phyloP scores from a whole-genome alignment of 2,113 vertebrate species.

The Mobula hypostoma region DNA sequence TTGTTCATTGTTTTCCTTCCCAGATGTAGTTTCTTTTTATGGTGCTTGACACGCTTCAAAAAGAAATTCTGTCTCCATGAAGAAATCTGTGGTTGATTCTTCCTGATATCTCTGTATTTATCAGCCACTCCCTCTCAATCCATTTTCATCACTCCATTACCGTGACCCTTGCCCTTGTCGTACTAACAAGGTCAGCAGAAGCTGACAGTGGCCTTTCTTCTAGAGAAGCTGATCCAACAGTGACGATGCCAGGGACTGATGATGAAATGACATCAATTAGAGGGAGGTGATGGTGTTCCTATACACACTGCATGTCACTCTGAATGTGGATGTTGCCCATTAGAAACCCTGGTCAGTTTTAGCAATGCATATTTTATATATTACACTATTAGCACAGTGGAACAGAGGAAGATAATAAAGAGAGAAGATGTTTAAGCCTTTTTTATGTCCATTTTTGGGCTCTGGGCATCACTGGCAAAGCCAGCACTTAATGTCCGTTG shows the following conservation, averaged over 20 bases:
- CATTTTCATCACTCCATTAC: background rate
- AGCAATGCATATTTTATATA: too few species aligned
- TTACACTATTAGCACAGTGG: too few species aligned
- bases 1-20: background rate
- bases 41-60: background rate
- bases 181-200: background rate
- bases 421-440: too few species aligned
- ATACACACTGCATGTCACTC: too few species aligned
- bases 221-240: background rate
- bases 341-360: too few species aligned
- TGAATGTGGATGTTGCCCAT: too few species aligned
- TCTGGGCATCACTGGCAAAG: too few species aligned
- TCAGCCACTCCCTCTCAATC: background rate
- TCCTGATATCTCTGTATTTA: background rate
- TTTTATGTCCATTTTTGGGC: too few species aligned
- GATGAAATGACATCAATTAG: too few species aligned
- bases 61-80: background rate
- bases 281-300: too few species aligned
- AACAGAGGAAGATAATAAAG: too few species aligned
- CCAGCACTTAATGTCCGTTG: too few species aligned
- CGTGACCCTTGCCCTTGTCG: background rate
- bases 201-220: background rate
- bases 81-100: background rate
- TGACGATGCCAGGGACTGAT: background rate
- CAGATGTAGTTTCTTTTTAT: background rate